Evolutionary conservation across 2,888 invertebrate genomes (phyloP).

Genomic region (Trachelus troglodyta): DNA sequence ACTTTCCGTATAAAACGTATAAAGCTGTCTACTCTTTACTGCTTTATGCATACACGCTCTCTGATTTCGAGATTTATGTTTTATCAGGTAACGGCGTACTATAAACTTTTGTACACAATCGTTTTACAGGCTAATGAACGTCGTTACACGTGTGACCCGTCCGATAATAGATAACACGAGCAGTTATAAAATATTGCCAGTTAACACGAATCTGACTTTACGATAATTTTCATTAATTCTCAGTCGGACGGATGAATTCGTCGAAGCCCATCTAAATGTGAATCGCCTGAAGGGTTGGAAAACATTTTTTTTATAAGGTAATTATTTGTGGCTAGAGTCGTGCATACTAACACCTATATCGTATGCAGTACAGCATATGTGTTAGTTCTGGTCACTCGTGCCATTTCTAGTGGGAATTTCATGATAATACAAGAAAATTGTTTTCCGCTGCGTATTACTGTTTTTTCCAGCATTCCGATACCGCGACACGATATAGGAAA

Average conservation of each 20-base stretch:
- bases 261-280: not conserved
- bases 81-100: slow-evolving; percentile 25
- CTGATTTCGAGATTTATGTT: slow-evolving; percentile 16
- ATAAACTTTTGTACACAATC: slow-evolving; percentile 29
- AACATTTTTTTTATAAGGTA: not conserved
- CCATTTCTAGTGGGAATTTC: not conserved
- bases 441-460: not conserved
- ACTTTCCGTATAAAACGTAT: slow-evolving; percentile 27
- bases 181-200: slow-evolving; percentile 23
- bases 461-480: not conserved
- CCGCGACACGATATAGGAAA: not conserved
- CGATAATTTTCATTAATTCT: not conserved
- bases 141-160: slow-evolving; percentile 8
- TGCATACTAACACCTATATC: too few relatives aligned
- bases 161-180: slow-evolving; percentile 1
- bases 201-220: slow-evolving; percentile 40
- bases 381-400: not conserved
- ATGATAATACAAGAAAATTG: not conserved
- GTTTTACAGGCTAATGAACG: slow-evolving; percentile 33
- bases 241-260: not conserved
- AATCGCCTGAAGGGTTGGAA: not conserved
- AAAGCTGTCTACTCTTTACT: not conserved
- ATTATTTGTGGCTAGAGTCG: not conserved
- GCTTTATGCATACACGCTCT: not conserved
- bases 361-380: not conserved